A percentile compares a stretch with the other conserved stretches of the same genome.
These are phyloP conservation scores for Nephrotoma flavescens DNA, from an alignment of 2,888 invertebrate genomes.

Conservation along the genomic window DNA sequence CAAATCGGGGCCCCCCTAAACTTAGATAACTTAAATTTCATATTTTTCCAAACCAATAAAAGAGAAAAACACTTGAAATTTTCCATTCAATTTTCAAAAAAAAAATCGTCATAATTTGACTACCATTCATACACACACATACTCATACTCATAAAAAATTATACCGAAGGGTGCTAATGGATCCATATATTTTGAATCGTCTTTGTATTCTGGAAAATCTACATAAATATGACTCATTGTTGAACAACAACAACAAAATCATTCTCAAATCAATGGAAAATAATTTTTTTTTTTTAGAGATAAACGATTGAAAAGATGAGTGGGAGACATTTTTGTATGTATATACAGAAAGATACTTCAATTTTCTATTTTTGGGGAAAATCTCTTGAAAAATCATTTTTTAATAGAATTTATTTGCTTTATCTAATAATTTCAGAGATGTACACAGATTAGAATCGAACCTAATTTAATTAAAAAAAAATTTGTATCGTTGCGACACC, in stretches of 20 bases:
- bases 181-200: not conserved
- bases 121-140: not conserved
- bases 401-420: not conserved
- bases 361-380: not conserved
- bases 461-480: not conserved
- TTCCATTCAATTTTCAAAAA: not conserved
- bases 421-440: not conserved
- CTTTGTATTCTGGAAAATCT: not conserved
- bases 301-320: not conserved
- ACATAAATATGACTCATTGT: not conserved
- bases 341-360: not conserved
- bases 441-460: not conserved
- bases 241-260: not conserved
- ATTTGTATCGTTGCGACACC: not conserved
- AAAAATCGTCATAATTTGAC: not conserved
- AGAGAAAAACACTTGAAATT: not conserved
- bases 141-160: not conserved
- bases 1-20: not conserved
- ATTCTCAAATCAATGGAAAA: not conserved
- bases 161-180: not conserved
- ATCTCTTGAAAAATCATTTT: not conserved
- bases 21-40: not conserved
- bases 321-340: not conserved
- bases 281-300: not conserved
- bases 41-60: not conserved